Base-by-base conservation (phyloP, 2,797 vertebrate species). In the Gymnocypris eckloni region DNA sequence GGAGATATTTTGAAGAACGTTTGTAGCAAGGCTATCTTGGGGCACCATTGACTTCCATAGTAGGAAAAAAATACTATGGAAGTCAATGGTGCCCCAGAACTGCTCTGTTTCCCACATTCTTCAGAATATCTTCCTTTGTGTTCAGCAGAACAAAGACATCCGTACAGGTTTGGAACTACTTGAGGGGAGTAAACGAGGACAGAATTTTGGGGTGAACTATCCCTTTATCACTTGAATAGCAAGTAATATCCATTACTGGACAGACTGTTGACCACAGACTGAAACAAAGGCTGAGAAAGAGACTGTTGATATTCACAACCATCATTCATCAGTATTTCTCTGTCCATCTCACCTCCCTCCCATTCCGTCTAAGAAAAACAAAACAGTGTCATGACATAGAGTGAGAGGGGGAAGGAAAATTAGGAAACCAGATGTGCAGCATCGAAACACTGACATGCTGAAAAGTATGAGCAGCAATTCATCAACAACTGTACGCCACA, bases 401-500 rank as follows among this genome's bases (percentile, higher is more conserved):
- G 85, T 67, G 81, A 76, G 48, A 37, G 70, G 71, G 82, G 83
- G 88, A 91, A 90, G 91, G 92, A 92, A 93, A 94, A 96, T 95
- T 95, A 95, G 94, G 93, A 96, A 96, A 95, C 94, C 95, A 96
- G 95, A 96, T 96, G 95, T 96, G 93, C 92, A 91, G 93, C 94
- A 94, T 96, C 95, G 95, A 95, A 96, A 94, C 93, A 93, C 92
- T 94, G 94, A 96, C 94, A 94, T 93, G 90, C 93, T 93, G 92
- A 94, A 93, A 92, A 91, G 91, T 90, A 94, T 94, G 91, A 89
- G 92, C 92, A 93, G 92, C 92, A 93, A 93, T 92, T 93, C 91
- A 93, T 90, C 88, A 89, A 91, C 91, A 89, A 91, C 92, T 91
- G 91, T 92, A 93, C 92, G 87, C 93, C 92, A 94, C 91, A 86